Evolutionary conservation across 1,140 invertebrate species (phyloP).

Genomic region (Zaprionus lachaisei): DNA sequence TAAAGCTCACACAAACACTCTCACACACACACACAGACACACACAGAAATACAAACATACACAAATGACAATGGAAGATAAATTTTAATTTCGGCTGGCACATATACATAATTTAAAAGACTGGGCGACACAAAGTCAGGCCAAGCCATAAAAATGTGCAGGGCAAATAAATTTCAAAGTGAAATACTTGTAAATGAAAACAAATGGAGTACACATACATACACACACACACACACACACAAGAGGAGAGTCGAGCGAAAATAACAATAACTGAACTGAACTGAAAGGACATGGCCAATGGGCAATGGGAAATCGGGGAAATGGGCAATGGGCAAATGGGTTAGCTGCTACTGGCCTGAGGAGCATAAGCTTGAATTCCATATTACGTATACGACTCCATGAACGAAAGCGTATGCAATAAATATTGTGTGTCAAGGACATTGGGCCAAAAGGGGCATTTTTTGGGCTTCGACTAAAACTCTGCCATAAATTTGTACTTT

Average conservation of each 20-base stretch:
- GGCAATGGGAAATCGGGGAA: slow-evolving; percentile 43
- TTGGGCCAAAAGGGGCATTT: slow-evolving; percentile 30
- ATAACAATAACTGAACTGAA: slow-evolving; percentile 52
- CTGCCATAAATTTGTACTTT: slow-evolving; percentile 29
- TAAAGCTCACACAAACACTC: slow-evolving; percentile 24
- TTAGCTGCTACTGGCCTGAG: slow-evolving; percentile 17
- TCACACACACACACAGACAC: background rate
- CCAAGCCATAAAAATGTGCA: slow-evolving; percentile 76
- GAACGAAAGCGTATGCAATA: slow-evolving; percentile 53
- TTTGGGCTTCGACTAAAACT: slow-evolving; percentile 59
- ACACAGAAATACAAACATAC: background rate
- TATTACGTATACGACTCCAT: slow-evolving; percentile 63
- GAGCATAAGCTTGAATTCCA: slow-evolving; percentile 50
- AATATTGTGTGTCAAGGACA: slow-evolving; percentile 74
- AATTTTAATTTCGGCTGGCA: slow-evolving; percentile 71
- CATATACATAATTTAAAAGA: slow-evolving; percentile 65
- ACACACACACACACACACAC: slow-evolving; percentile 34
- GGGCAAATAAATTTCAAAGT: slow-evolving; percentile 78
- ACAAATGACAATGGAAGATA: slow-evolving; percentile 55
- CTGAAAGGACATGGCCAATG: slow-evolving; percentile 27
- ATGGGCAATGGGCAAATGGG: slow-evolving; percentile 40
- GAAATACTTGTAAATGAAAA: slow-evolving; percentile 83
- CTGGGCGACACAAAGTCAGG: slow-evolving; percentile 57
- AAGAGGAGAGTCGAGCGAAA: slow-evolving; percentile 5
- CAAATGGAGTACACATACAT: slow-evolving; percentile 68